phyloP scores from a whole-genome alignment of 2,888 invertebrate genomes.

The Taenaris catops region DNA sequence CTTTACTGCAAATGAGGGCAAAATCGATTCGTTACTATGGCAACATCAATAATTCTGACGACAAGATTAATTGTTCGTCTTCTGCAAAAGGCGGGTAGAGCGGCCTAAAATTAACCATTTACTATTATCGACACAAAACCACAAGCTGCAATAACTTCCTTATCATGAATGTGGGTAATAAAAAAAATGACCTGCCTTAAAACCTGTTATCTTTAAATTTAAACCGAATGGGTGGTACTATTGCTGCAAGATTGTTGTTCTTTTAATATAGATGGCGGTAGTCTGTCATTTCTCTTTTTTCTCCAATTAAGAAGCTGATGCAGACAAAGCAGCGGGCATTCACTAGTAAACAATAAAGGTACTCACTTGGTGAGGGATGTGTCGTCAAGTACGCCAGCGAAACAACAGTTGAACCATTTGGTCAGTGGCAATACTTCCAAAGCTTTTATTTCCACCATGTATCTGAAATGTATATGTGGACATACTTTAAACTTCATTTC shows the following conservation, averaged over 20 bases:
- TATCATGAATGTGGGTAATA: slow-evolving; percentile 1
- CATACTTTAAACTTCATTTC: too few species aligned
- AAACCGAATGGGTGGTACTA: too few species aligned
- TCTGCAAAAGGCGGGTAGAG: slow-evolving; percentile 59
- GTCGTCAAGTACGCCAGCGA: slow-evolving; percentile 89
- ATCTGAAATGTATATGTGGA: slow-evolving; percentile 52
- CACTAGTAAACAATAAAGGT: background rate
- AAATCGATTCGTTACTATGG: slow-evolving; percentile 32
- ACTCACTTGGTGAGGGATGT: slow-evolving; percentile 87
- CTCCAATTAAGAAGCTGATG: too few species aligned
- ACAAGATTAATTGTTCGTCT: slow-evolving; percentile 68
- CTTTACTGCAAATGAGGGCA: slow-evolving; percentile 3
- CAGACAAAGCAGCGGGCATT: too few species aligned
- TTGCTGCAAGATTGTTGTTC: too few species aligned
- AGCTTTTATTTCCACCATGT: slow-evolving; percentile 83
- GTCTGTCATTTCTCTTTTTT: too few species aligned
- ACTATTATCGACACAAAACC: slow-evolving; percentile 38
- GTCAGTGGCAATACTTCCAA: slow-evolving; percentile 84
- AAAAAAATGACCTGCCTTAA: too few species aligned
- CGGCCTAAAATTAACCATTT: slow-evolving; percentile 65
- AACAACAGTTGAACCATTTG: slow-evolving; percentile 91
- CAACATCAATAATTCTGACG: slow-evolving; percentile 57
- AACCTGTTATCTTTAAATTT: too few species aligned
- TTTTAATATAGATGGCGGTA: too few species aligned
- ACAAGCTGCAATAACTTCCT: slow-evolving; percentile 6